Conservation (phyloP, 2,888 invertebrate genomes). For the Arge pagana region DNA sequence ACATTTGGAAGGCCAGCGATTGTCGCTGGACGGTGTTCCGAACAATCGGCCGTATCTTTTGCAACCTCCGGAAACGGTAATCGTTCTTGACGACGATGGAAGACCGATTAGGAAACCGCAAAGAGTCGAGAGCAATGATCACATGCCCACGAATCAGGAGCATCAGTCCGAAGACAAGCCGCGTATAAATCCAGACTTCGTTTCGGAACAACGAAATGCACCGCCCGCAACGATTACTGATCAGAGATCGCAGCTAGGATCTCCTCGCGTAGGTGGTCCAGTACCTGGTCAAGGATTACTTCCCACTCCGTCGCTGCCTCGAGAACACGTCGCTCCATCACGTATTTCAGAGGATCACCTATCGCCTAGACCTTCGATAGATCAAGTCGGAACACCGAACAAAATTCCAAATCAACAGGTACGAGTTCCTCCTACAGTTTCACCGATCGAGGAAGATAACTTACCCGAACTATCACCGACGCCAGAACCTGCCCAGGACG, state of each 20-base stretch:
- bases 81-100: slow-evolving; percentile 44
- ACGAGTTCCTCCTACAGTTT: too few relatives aligned
- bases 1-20: slow-evolving; percentile 25
- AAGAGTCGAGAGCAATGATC: slow-evolving; percentile 31
- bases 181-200: neutral
- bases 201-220: neutral
- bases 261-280: too few relatives aligned
- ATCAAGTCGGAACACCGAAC: neutral
- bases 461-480: neutral
- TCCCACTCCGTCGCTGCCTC: neutral
- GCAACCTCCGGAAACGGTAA: slow-evolving; percentile 42
- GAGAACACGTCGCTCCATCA: neutral
- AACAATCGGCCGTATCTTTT: slow-evolving; percentile 37
- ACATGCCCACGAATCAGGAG: slow-evolving; percentile 9
- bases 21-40: slow-evolving; percentile 34
- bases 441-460: too few relatives aligned
- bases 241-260: too few relatives aligned
- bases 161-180: slow-evolving; percentile 12
- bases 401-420: neutral
- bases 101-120: slow-evolving; percentile 38
- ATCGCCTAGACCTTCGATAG: neutral
- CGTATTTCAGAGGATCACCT: neutral
- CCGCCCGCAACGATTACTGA: neutral
- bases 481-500: neutral
- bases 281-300: neutral